Evolutionary conservation across 2,113 vertebrate genomes (phyloP).

Genomic region (Hylia prasina): DNA sequence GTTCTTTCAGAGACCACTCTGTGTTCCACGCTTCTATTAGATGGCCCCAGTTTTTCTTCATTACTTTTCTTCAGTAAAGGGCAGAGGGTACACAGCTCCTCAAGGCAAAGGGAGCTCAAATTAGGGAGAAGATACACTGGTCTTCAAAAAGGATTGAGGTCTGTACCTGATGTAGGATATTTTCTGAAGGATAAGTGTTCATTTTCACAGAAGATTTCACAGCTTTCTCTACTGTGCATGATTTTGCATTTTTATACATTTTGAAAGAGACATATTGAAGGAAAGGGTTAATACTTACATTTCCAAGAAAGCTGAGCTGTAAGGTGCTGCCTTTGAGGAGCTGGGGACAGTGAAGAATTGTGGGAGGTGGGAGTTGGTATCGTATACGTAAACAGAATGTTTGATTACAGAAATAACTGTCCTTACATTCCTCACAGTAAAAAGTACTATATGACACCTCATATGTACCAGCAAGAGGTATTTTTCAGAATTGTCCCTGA

Average conservation of each 20-base stretch:
- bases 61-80: not conserved
- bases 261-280: not conserved
- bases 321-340: not conserved
- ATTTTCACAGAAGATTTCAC: not conserved
- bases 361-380: not conserved
- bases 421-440: not conserved
- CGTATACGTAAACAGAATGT: not conserved
- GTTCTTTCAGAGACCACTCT: not conserved
- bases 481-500: not conserved
- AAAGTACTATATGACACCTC: not conserved
- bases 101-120: not conserved
- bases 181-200: not conserved
- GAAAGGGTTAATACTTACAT: not conserved
- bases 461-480: not conserved
- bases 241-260: not conserved
- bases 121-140: not conserved
- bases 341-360: not conserved
- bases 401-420: not conserved
- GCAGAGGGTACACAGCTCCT: not conserved
- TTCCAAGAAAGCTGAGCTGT: not conserved
- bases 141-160: not conserved
- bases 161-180: not conserved
- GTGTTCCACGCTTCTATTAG: not conserved
- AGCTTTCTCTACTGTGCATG: not conserved
- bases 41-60: not conserved